Evolutionary conservation across 2,888 invertebrate species (phyloP).

Genomic region (Drosophila picticornis): DNA sequence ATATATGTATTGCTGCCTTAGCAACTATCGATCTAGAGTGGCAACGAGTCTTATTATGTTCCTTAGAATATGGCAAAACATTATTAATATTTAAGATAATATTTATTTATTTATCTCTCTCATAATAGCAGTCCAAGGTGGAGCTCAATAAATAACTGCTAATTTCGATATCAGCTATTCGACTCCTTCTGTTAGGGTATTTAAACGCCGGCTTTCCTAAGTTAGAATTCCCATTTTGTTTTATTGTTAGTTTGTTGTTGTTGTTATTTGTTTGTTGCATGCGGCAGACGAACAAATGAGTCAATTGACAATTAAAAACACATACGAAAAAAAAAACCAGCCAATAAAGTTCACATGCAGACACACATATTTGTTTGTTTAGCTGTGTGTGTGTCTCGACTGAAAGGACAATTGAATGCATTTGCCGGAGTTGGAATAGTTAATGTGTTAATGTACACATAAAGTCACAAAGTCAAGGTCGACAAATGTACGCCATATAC

Average conservation of each 20-base stretch:
- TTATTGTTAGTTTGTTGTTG: constrained; percentile 14
- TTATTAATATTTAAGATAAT: not conserved
- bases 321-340: constrained; percentile 19
- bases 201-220: not conserved
- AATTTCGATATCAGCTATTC: not conserved
- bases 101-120: not conserved
- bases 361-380: constrained; percentile 8
- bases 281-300: constrained; percentile 46
- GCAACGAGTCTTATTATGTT: not conserved
- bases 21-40: not conserved
- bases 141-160: not conserved
- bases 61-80: not conserved
- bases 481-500: not conserved
- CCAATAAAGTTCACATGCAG: constrained; percentile 13
- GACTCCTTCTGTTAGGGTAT: not conserved
- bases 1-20: not conserved
- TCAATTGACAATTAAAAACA: constrained; percentile 67
- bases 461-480: constrained; percentile 47
- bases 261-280: constrained; percentile 55
- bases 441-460: constrained; percentile 49
- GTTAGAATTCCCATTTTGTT: not conserved
- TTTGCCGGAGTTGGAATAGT: constrained; percentile 32
- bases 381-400: constrained; percentile 3
- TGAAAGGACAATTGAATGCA: constrained; percentile 44
- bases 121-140: not conserved